Conservation (phyloP, 64 coral and sea anemone genomes). For the Porites lutea region DNA sequence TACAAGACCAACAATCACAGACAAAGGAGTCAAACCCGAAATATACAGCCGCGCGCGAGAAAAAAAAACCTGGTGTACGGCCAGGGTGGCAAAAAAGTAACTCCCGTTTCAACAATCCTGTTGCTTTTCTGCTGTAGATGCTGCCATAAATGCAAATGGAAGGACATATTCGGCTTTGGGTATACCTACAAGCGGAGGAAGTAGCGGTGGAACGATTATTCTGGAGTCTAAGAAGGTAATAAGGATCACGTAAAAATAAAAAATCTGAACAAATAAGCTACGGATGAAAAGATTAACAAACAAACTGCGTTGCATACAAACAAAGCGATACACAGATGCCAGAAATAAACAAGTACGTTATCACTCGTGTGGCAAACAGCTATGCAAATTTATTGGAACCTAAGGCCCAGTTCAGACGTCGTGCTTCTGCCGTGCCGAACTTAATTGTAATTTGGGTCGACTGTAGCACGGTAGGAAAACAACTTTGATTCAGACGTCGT, state of each 20-base stretch:
- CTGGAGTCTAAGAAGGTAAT: conserved; percentile 36
- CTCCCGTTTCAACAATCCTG: background rate
- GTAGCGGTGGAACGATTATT: conserved; percentile 56
- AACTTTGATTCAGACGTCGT: too few species aligned
- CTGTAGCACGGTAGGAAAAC: too few species aligned
- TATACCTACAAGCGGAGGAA: background rate
- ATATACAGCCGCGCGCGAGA: too few species aligned
- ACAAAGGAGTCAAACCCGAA: too few species aligned
- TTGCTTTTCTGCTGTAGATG: conserved; percentile 44
- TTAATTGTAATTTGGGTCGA: background rate
- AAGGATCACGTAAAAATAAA: background rate
- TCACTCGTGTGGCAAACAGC: too few species aligned
- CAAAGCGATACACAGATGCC: too few species aligned
- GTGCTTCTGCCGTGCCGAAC: conserved; percentile 34
- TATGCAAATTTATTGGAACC: too few species aligned
- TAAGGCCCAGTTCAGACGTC: conserved; percentile 42
- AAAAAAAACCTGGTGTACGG: too few species aligned
- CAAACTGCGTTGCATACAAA: too few species aligned
- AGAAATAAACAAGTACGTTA: too few species aligned
- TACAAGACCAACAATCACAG: too few species aligned
- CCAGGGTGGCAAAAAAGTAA: background rate
- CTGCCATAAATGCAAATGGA: conserved; percentile 40
- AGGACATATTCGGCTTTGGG: background rate
- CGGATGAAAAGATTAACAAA: background rate
- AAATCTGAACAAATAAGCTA: background rate